Base-by-base conservation (phyloP, 2,888 invertebrate species). In the Phyto melanocephala region DNA sequence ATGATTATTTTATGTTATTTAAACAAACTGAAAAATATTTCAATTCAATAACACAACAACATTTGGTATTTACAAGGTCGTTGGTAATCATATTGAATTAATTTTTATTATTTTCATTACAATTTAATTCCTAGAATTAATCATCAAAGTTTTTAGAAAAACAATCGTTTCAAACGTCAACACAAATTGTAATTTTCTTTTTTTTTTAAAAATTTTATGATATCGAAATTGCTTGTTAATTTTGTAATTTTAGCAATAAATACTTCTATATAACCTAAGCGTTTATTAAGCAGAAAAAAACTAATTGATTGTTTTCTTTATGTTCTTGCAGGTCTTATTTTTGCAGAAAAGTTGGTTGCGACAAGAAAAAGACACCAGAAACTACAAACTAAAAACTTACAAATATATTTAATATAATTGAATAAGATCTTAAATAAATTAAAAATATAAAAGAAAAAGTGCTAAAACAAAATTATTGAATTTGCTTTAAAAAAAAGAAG, bases 271-370 rank as follows among this genome's bases (percentile, higher is more conserved):
- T n/a, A n/a, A n/a, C n/a, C n/a, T n/a, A n/a, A n/a, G n/a, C n/a
- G n/a, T n/a, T n/a, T n/a, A n/a, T n/a, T n/a, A n/a, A n/a, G n/a
- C n/a, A n/a, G n/a, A n/a, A n/a, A n/a, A n/a, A n/a, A 13, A 35
- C 20, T 45, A 65, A 63, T 42, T 56, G 42, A 3, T 67, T 24
- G 58, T 22, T 47, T 28, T 1, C 15, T 17, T 52, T 54, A 0
- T 62, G 1, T 70, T 22, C 24, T 77, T 78, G 11, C 65, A 79
- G 78, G 65, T 72, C 58, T 40, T 35, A 60, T 68, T 77, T 68
- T 42, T 45, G 22, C 28, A 33, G 47, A 8, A 28, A 22, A 45
- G 11, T 45, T 67, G 56, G 15, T 76, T 67, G 28, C 5, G 5
- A 11, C 37, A 50, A 67, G 47, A 58, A 24, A 28, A 54, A 24